Conservation (phyloP, 2,113 vertebrate genomes). For the Corythoichthys intestinalis region DNA sequence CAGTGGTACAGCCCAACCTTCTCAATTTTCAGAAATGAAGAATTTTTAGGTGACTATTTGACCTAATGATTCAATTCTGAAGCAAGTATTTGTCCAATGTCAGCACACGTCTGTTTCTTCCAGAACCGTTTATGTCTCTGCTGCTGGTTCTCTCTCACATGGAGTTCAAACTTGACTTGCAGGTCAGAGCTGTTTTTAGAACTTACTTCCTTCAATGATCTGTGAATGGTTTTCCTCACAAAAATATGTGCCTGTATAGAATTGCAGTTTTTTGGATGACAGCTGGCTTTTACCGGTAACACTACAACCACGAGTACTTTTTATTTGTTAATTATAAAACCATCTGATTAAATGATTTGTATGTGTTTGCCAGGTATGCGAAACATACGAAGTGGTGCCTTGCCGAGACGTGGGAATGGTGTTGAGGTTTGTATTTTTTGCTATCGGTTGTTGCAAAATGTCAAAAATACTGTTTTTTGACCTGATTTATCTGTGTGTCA, state of each 20-base stretch:
- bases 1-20: slow-evolving; percentile 76
- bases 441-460: not conserved
- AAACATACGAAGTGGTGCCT: slow-evolving; percentile 73
- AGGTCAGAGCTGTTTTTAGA: slow-evolving; percentile 59
- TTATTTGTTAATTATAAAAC: not conserved
- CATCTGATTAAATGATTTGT: not conserved
- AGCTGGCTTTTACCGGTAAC: slow-evolving; percentile 80
- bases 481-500: slow-evolving; percentile 28
- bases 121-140: slow-evolving; percentile 79
- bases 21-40: slow-evolving; percentile 75
- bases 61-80: not conserved
- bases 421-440: slow-evolving; percentile 66
- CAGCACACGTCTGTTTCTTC: not conserved
- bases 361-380: slow-evolving; percentile 70
- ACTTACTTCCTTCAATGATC: not conserved
- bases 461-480: not conserved
- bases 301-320: not conserved
- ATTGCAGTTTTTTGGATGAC: slow-evolving; percentile 82
- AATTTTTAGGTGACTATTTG: slow-evolving; percentile 66
- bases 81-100: not conserved
- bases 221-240: not conserved
- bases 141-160: slow-evolving; percentile 76
- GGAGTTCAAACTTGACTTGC: slow-evolving; percentile 76
- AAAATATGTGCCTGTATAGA: slow-evolving; percentile 59
- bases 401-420: slow-evolving; percentile 72